phyloP scores from a whole-genome alignment of 2,888 invertebrate species.

The Marronus borbonicus region DNA sequence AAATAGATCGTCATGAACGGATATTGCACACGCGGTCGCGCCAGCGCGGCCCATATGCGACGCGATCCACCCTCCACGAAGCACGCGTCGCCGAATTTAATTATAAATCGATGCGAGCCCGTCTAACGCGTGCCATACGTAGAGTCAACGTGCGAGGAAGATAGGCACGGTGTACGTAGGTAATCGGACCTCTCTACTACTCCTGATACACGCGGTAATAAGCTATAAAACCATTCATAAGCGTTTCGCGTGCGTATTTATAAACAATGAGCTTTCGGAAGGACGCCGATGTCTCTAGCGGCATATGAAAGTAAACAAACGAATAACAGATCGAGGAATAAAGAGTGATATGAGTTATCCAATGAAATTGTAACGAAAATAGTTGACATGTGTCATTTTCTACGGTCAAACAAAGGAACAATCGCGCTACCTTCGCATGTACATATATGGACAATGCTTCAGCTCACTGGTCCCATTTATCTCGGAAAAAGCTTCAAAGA shows the following conservation, averaged over 20 bases:
- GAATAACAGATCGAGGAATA: too few relatives aligned
- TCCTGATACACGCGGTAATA: neutral
- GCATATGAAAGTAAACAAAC: too few relatives aligned
- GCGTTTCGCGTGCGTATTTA: neutral
- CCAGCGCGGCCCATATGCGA: conserved; percentile 9
- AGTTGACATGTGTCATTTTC: neutral
- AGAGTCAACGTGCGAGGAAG: conserved; percentile 56
- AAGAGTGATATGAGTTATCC: too few relatives aligned
- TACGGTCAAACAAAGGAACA: neutral
- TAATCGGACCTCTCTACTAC: neutral
- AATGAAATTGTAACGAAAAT: neutral
- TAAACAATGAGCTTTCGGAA: neutral
- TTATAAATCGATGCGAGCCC: conserved; percentile 56
- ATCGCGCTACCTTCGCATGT: neutral
- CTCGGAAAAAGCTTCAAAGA: too few relatives aligned
- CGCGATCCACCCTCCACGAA: conserved; percentile 53
- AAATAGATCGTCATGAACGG: conserved; percentile 63
- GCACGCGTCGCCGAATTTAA: conserved; percentile 54
- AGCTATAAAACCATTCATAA: neutral
- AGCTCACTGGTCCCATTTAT: too few relatives aligned
- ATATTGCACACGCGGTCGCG: conserved; percentile 54
- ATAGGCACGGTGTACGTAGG: neutral
- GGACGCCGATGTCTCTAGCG: neutral
- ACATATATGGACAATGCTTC: too few relatives aligned
- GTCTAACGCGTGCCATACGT: conserved; percentile 54